A percentile compares a stretch with the other conserved stretches of the same genome.
phyloP scores from a whole-genome alignment of 2,888 invertebrate species.

The Coenonympha glycerion region DNA sequence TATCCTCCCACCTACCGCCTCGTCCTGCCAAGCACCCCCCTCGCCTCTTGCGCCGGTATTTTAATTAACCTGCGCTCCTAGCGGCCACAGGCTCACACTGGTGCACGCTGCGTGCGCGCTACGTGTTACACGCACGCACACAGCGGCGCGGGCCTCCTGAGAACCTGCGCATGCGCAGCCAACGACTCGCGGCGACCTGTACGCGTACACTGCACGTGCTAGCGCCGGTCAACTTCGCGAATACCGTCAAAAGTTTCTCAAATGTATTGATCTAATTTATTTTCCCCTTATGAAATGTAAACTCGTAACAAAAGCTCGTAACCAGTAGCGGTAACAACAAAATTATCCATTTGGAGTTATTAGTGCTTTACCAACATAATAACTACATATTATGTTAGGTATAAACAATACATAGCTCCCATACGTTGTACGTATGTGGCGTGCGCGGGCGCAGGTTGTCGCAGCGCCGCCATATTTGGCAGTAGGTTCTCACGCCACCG shows the following conservation, averaged over 20 bases:
- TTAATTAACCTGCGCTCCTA: constrained; percentile 41
- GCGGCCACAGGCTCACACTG: constrained; percentile 5
- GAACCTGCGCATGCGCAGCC: background rate
- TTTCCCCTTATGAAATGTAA: too few species aligned
- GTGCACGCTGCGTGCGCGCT: too few species aligned
- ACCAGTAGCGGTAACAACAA: too few species aligned
- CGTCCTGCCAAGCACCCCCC: background rate
- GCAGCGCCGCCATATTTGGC: background rate
- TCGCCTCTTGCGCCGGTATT: constrained; percentile 36
- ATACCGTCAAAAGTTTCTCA: too few species aligned
- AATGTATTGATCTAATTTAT: too few species aligned
- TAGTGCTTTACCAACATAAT: too few species aligned
- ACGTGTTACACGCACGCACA: too few species aligned
- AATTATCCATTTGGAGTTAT: too few species aligned
- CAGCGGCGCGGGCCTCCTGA: background rate
- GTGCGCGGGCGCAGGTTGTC: background rate
- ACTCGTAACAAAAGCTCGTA: too few species aligned
- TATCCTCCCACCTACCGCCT: constrained; percentile 14
- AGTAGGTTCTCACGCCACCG: background rate
- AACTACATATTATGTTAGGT: too few species aligned
- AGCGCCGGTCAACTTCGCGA: too few species aligned
- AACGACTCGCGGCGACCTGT: background rate
- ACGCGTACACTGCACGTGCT: background rate
- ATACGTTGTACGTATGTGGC: background rate
- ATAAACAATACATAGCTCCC: background rate